Base-by-base conservation (phyloP, 1,140 invertebrate genomes). In the Hylyphantes graminicola region DNA sequence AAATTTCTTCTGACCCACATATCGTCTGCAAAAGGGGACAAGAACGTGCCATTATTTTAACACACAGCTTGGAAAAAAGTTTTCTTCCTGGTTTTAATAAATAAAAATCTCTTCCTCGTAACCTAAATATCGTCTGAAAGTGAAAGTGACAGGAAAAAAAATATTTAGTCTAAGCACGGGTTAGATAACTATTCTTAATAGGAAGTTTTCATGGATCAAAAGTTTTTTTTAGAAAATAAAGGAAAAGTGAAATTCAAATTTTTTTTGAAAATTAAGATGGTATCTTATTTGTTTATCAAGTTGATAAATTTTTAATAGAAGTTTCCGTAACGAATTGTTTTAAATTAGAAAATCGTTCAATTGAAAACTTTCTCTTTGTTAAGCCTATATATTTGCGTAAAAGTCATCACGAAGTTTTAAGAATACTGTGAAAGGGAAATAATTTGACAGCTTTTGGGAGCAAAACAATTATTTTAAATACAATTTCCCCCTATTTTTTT, bases 1-100 rank as follows among this genome's bases (percentile, higher is more conserved):
- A 57, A 76, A 76, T 76, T 76, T 76, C 74, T 1, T 67, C 6
- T 64, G 74, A 76, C 74, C 74, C 59, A 57, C 11, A 50, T 76
- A 70, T 53, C 54, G 19, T 74, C 55, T 19, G 53, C 17, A 76
- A 76, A 61, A 61, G 64, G 64, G 74, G 59, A 50, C 59, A 70
- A 35, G 68, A 70, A 53, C 68, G 68, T 63, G 53, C 72, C 72
- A 59, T 48, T 17, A 15, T 35, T 54, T 51, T 70, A 53, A 67
- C 50, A 53, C 68, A 70, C 68, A 53, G 54, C 54, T 70, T 70
- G 19, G 15, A 70, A 59, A 17, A 35, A 54, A 17, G 65, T 54
- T 63, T 65, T 78, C 76, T 78, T 78, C 76, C 76, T 78, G 63
- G 76, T 78, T 78, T 78, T 78, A 48, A 35, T 54, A n/a, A n/a